Evolutionary conservation across 2,888 invertebrate genomes (phyloP).

Genomic region (Diadegma fenestrale): DNA sequence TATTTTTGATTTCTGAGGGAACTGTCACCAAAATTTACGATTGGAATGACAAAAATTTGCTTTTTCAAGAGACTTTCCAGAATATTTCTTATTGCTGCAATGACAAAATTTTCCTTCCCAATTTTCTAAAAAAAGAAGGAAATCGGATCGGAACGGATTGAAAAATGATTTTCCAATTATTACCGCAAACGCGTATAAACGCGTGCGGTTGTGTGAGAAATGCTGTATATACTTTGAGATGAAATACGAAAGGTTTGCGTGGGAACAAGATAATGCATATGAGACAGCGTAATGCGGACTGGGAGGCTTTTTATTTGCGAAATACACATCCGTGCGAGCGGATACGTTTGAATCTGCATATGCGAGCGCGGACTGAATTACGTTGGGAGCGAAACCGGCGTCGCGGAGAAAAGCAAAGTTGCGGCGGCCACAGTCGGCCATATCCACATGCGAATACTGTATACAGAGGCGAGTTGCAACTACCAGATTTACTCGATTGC

Average conservation of each 20-base stretch:
- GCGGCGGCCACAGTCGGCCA: constrained; percentile 4
- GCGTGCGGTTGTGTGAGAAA: neutral
- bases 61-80: too few species aligned
- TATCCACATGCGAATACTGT: neutral
- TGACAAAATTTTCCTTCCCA: too few species aligned
- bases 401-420: constrained; percentile 38
- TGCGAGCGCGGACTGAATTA: constrained; percentile 24
- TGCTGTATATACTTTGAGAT: constrained; percentile 6
- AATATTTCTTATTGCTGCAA: too few species aligned
- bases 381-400: constrained; percentile 14
- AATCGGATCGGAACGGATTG: too few species aligned
- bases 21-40: too few species aligned
- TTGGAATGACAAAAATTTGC: too few species aligned
- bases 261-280: constrained; percentile 64
- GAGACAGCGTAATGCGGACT: constrained; percentile 49
- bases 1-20: too few species aligned
- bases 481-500: constrained; percentile 50
- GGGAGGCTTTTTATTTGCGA: constrained; percentile 23
- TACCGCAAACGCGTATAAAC: too few species aligned
- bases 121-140: too few species aligned
- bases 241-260: constrained; percentile 44
- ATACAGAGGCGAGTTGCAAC: neutral
- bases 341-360: constrained; percentile 9
- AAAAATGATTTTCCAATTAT: too few species aligned
- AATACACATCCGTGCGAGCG: neutral